Conservation (phyloP, 2,888 invertebrate genomes). For the Drosophila austrosaltans region DNA sequence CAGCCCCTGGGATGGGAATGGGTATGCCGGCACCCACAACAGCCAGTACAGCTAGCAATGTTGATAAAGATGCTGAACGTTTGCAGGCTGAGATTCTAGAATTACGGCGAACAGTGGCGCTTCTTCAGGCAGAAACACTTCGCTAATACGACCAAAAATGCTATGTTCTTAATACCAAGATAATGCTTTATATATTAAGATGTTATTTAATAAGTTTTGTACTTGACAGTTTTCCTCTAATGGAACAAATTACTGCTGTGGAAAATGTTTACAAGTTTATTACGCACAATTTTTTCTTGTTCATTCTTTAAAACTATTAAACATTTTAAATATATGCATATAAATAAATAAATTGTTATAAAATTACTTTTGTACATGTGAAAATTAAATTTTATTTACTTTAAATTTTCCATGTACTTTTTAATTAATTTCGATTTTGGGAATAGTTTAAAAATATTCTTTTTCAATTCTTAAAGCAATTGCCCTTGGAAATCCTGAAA, state of each 20-base stretch:
- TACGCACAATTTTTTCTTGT: too few species aligned
- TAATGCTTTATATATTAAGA: too few species aligned
- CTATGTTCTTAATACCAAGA: not conserved
- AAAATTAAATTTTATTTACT: not conserved
- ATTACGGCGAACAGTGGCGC: conserved; percentile 74
- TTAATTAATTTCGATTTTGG: too few species aligned
- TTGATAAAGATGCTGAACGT: conserved; percentile 23
- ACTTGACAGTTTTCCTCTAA: too few species aligned
- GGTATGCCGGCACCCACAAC: not conserved
- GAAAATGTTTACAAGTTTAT: too few species aligned
- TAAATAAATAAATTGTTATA: not conserved
- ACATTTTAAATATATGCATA: too few species aligned
- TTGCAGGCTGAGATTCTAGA: conserved; percentile 75
- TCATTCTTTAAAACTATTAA: too few species aligned
- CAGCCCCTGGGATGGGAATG: not conserved
- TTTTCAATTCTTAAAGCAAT: not conserved
- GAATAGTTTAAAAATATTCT: too few species aligned
- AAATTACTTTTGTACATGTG: not conserved
- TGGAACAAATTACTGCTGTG: too few species aligned
- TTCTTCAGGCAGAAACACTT: conserved; percentile 52
- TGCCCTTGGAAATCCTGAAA: not conserved
- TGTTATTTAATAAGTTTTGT: too few species aligned
- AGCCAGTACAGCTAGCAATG: not conserved
- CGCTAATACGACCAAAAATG: not conserved
- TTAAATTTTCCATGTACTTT: not conserved